Conservation (phyloP, 2,113 vertebrate species). For the Mobula birostris region DNA sequence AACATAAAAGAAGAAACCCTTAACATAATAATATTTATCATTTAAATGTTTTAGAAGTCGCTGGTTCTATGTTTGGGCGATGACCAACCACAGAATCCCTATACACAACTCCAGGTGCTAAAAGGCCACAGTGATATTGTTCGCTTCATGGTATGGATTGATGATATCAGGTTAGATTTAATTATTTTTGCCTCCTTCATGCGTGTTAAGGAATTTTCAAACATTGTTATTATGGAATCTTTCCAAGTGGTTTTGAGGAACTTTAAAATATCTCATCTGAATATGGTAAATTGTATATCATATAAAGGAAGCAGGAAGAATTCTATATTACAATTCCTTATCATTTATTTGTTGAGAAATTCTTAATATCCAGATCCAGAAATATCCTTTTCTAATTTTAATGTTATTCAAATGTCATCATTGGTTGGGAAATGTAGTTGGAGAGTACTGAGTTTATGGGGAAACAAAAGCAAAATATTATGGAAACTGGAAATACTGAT, state of each 20-base stretch:
- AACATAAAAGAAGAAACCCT: no score
- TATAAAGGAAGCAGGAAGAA: background rate
- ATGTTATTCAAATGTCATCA: background rate
- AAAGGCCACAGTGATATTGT: slow-evolving; percentile 94
- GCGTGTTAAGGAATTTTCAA: background rate
- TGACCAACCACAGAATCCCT: slow-evolving; percentile 87
- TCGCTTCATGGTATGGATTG: slow-evolving; percentile 88
- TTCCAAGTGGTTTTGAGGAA: background rate
- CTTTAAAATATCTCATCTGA: background rate
- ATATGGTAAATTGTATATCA: background rate
- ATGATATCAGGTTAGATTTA: slow-evolving; percentile 79
- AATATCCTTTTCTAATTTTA: background rate
- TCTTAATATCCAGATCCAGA: background rate
- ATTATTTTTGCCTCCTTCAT: slow-evolving; percentile 37
- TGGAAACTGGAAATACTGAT: no score
- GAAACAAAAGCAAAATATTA: no score
- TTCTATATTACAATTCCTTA: background rate
- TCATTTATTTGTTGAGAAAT: background rate
- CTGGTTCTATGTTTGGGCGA: slow-evolving; percentile 79
- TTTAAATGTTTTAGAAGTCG: slow-evolving; percentile 65
- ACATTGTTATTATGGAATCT: background rate
- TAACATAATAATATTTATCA: slow-evolving; percentile 31
- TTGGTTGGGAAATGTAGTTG: background rate
- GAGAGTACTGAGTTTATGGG: no score
- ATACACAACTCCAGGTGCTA: slow-evolving; percentile 87